Evolutionary conservation across 1,140 invertebrate genomes (phyloP), one percentile per base, ranked within the genome.

Genomic region (Euborellia annulipes): DNA sequence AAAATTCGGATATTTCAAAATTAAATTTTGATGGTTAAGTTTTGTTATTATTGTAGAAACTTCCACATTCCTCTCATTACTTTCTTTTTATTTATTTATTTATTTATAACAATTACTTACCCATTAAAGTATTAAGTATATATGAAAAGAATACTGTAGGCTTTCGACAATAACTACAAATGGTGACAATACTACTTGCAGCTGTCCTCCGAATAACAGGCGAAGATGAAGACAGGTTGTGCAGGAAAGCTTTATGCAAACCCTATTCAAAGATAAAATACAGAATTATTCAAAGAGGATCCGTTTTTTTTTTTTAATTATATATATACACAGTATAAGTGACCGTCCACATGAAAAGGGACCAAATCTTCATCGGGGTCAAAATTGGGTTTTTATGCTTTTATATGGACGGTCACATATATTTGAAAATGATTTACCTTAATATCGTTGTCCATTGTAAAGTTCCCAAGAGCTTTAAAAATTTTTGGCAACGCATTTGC

Each of bases 381-480:
- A n/a, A n/a, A n/a, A n/a, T n/a, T n/a, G n/a, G n/a, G n/a, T n/a
- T n/a, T n/a, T n/a, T n/a, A n/a, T n/a, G n/a, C n/a, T n/a, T n/a
- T n/a, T n/a, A n/a, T n/a, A n/a, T n/a, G n/a, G n/a, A n/a, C n/a
- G n/a, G n/a, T n/a, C n/a, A n/a, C n/a, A 13, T 13, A 43, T 14
- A 47, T 30, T 45, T 7, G 19, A 41, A 6, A 14, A 23, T 23
- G 44, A 19, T 36, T 59, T 63, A 80, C 78, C 66, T 77, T 76
- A 43, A 81, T 68, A 58, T 87, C 81, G 52, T 72, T 75, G 52
- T 88, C 82, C 52, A 70, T 78, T 37, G 81, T 74, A 56, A 81
- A 85, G 39, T 69, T 68, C 49, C 82, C 83, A 16, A 87, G 58
- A 43, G 76, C 66, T 52, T 73, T 73, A 38, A 78, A 72, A 42